A percentile compares a stretch with the other conserved stretches of the same genome.
Evolutionary conservation across 2,888 invertebrate species (phyloP).

Genomic region (Parnassius smintheus): DNA sequence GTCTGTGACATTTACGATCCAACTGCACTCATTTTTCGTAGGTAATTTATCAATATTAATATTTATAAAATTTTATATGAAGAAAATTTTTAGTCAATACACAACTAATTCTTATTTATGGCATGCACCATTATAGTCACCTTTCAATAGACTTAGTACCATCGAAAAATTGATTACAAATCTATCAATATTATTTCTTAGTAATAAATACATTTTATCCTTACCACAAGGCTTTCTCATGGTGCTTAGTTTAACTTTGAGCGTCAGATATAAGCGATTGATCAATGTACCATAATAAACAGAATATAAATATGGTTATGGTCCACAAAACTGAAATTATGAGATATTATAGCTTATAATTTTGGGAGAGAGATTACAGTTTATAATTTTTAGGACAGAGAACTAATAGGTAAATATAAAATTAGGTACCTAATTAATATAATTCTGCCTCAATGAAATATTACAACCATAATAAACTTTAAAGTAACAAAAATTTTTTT

Average conservation of each 20-base stretch:
- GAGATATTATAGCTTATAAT: too few species aligned
- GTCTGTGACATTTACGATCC: constrained; percentile 39
- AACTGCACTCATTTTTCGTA: constrained; percentile 36
- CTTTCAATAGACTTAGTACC: constrained; percentile 23
- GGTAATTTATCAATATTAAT: constrained; percentile 22
- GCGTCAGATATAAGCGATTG: constrained; percentile 13
- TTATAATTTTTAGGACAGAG: too few species aligned
- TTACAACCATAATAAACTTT: too few species aligned
- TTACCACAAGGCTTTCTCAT: constrained; percentile 12
- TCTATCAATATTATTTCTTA: constrained; percentile 40
- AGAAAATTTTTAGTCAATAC: constrained; percentile 42
- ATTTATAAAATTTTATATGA: constrained; percentile 36
- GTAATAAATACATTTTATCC: constrained; percentile 31
- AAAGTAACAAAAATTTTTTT: too few species aligned
- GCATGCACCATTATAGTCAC: constrained; percentile 32
- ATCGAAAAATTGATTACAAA: constrained; percentile 4
- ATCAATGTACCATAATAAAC: neutral
- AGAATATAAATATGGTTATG: neutral
- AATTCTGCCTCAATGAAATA: too few species aligned
- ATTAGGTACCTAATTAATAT: too few species aligned
- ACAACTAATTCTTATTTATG: constrained; percentile 32
- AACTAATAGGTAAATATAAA: too few species aligned
- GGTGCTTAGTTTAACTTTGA: constrained; percentile 19
- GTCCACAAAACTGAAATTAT: too few species aligned
- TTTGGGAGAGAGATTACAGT: too few species aligned